phyloP scores from a whole-genome alignment of 37 sponge, comb jelly and placozoan genomes.

The Cliona cf. orientalis region DNA sequence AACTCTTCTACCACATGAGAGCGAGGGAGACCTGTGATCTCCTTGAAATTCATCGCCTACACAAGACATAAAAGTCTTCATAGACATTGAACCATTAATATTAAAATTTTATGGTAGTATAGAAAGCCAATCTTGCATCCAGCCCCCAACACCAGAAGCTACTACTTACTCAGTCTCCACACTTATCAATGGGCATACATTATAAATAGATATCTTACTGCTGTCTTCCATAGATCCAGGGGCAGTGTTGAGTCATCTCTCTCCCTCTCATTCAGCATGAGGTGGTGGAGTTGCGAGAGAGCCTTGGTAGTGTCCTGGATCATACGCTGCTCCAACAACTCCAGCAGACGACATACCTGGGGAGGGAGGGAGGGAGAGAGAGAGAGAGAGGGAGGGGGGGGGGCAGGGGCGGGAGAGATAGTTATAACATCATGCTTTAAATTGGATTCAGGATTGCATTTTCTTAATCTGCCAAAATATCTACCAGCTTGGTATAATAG shows the following conservation, averaged over 20 bases:
- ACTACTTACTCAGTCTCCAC: neutral
- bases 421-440: too few species aligned
- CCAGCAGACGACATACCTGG: constrained; percentile 36
- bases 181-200: neutral
- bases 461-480: neutral
- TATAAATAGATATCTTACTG: constrained; percentile 27
- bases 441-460: too few species aligned
- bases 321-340: constrained; percentile 55
- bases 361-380: neutral
- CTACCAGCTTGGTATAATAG: neutral
- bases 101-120: neutral
- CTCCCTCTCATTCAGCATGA: constrained; percentile 52
- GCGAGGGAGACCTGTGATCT: constrained; percentile 49
- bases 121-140: neutral
- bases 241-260: constrained; percentile 74
- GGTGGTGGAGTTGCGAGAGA: constrained; percentile 44
- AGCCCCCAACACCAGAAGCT: neutral
- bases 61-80: neutral
- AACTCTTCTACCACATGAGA: constrained; percentile 66
- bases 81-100: neutral
- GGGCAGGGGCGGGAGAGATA: neutral
- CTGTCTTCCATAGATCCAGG: constrained; percentile 77
- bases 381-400: neutral
- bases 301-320: constrained; percentile 55
- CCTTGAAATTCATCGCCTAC: constrained; percentile 43